These are phyloP conservation scores for Rotaria magnacalcarata DNA, from an alignment of 2,888 invertebrate species.

Conservation along the genomic window DNA sequence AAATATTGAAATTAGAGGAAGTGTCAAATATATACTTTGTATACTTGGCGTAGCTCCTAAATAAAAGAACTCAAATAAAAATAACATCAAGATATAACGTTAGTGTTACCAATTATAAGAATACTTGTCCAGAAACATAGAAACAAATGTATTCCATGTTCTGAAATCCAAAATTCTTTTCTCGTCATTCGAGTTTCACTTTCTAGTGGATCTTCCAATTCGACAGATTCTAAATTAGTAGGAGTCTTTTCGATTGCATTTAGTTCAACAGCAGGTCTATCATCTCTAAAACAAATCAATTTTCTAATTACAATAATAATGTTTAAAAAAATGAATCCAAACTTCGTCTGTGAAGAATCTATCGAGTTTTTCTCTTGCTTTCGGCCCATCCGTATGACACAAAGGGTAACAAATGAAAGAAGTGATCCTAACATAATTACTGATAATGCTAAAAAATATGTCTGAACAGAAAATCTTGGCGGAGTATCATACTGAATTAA, in stretches of 20 bases:
- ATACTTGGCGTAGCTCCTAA: constrained; percentile 3
- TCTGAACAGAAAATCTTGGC: constrained; percentile 6
- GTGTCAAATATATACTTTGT: not conserved
- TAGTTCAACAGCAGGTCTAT: not conserved
- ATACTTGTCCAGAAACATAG: constrained; percentile 21
- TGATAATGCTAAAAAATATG: constrained; percentile 11
- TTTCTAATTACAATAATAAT: not conserved
- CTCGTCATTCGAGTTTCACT: not conserved
- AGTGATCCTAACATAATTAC: not conserved
- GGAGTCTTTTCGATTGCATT: not conserved
- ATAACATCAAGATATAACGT: not conserved
- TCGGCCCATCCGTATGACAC: not conserved
- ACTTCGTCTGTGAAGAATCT: not conserved
- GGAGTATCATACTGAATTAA: not conserved
- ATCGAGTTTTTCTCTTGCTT: not conserved
- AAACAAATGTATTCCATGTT: constrained; percentile 23
- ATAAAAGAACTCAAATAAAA: not conserved
- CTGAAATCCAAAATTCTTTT: not conserved
- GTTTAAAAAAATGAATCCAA: not conserved
- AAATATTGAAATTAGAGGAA: not conserved
- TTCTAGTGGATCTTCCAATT: not conserved
- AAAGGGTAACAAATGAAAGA: not conserved
- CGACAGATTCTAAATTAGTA: not conserved
- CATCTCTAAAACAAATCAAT: too few species aligned
- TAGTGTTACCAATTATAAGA: not conserved